Conservation (phyloP, 2,113 vertebrate genomes). For the Pygoscelis antarcticus region DNA sequence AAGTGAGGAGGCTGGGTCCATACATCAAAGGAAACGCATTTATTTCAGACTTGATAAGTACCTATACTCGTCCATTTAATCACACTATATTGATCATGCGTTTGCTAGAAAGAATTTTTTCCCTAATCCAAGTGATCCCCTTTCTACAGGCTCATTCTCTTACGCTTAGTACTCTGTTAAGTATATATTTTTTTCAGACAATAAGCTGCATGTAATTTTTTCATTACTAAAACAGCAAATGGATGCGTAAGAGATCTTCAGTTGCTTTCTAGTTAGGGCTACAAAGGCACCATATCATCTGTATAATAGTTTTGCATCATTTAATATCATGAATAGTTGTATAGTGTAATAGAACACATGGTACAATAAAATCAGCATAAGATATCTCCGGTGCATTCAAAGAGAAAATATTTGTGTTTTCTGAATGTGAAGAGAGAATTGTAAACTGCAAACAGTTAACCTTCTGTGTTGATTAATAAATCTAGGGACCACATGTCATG, state of each 20-base stretch:
- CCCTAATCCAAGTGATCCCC: neutral
- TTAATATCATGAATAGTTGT: neutral
- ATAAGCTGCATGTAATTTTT: neutral
- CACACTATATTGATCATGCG: neutral
- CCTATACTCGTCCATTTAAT: neutral
- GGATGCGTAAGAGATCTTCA: neutral
- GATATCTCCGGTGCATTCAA: neutral
- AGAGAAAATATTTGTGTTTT: neutral
- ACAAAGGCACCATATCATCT: neutral
- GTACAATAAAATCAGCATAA: neutral
- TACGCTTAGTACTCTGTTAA: neutral
- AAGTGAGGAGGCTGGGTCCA: neutral
- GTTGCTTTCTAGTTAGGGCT: neutral
- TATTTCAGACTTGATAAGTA: neutral
- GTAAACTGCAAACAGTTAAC: neutral
- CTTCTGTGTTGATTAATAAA: conserved; percentile 8
- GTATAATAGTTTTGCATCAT: neutral
- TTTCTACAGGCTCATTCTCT: neutral
- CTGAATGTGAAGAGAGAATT: neutral
- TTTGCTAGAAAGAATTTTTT: neutral
- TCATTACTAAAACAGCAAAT: neutral
- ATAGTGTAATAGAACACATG: neutral
- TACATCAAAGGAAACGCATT: neutral
- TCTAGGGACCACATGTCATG: neutral
- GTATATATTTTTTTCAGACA: neutral